phyloP scores from a whole-genome alignment of 2,113 vertebrate genomes.

The Sylvicapra grimmia region DNA sequence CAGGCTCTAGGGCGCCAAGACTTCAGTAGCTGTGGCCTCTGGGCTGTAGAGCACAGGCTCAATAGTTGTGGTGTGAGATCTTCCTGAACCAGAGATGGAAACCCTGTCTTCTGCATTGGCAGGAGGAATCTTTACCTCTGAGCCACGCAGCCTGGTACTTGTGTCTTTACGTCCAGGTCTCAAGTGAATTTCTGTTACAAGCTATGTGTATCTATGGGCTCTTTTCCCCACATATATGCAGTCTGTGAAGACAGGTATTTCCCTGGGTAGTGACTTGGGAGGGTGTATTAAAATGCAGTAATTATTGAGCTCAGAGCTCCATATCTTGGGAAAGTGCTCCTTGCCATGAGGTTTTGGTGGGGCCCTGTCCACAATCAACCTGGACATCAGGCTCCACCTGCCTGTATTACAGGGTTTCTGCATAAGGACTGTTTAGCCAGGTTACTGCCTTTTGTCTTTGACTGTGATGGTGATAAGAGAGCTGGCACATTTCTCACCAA shows the following conservation, averaged over 20 bases:
- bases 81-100: not conserved
- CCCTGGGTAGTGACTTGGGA: not conserved
- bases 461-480: not conserved
- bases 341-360: not conserved
- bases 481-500: not conserved
- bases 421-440: too few species aligned
- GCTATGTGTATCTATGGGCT: rapidly evolving
- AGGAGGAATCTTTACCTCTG: not conserved
- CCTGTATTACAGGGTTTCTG: not conserved
- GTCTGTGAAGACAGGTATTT: not conserved
- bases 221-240: not conserved
- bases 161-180: not conserved
- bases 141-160: not conserved
- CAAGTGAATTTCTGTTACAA: not conserved
- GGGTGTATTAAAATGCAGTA: rapidly evolving
- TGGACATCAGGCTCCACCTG: not conserved
- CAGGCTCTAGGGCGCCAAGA: not conserved
- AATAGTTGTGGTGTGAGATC: not conserved
- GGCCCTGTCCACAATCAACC: rapidly evolving
- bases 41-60: not conserved
- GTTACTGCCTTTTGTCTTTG: not conserved
- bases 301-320: not conserved
- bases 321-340: not conserved
- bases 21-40: not conserved
- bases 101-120: not conserved